Conservation (phyloP, 2,888 invertebrate species). For the Megaustenia siamemsis region DNA sequence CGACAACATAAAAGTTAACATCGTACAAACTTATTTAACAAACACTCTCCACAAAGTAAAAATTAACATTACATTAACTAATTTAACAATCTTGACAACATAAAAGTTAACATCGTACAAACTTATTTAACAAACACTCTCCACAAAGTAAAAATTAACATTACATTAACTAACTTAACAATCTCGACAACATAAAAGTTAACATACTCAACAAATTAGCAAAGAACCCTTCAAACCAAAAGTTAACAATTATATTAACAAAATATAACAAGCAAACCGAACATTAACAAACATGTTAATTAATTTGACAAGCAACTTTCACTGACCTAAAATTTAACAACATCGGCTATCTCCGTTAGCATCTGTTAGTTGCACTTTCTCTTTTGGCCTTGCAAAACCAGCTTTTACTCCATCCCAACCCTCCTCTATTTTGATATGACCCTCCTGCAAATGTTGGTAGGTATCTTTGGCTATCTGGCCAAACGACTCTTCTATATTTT, state of each 20-base stretch:
- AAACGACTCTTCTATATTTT: slow-evolving; percentile 96
- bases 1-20: too few relatives aligned
- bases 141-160: too few relatives aligned
- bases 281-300: not conserved
- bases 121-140: too few relatives aligned
- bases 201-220: too few relatives aligned
- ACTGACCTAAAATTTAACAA: slow-evolving; percentile 83
- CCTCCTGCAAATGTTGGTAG: slow-evolving; percentile 90
- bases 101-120: too few relatives aligned
- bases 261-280: not conserved
- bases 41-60: too few relatives aligned
- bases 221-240: too few relatives aligned
- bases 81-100: too few relatives aligned
- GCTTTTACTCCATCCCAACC: slow-evolving; percentile 99
- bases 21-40: too few relatives aligned
- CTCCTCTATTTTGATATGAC: slow-evolving; percentile 88
- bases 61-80: too few relatives aligned
- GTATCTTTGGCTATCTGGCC: slow-evolving; percentile 91
- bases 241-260: not conserved
- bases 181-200: too few relatives aligned
- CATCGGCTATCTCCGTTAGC: slow-evolving; percentile 93
- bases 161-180: too few relatives aligned
- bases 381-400: slow-evolving; percentile 82
- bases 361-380: slow-evolving; percentile 85
- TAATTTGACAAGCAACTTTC: not conserved